Conservation (phyloP, 2,113 vertebrate genomes). For the Gulo gulo region DNA sequence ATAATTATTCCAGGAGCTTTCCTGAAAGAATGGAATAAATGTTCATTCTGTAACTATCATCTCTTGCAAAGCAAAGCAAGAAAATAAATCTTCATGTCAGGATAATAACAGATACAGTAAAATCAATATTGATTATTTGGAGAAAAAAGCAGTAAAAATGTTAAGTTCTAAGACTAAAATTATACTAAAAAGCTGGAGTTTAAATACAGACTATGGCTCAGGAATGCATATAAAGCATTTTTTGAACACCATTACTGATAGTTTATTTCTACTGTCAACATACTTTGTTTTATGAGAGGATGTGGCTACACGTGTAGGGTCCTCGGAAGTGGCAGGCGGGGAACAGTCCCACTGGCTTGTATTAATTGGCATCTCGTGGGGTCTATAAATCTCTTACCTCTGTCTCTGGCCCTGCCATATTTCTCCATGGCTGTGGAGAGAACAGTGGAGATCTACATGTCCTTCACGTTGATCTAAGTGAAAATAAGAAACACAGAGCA, state of each 20-base stretch:
- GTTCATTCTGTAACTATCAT: constrained; percentile 23
- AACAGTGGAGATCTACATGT: constrained; percentile 17
- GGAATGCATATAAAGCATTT: constrained; percentile 62
- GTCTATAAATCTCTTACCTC: constrained; percentile 62
- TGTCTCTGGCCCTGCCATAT: constrained; percentile 36
- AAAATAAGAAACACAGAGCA: constrained; percentile 1
- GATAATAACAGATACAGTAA: constrained; percentile 73
- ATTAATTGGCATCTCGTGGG: constrained; percentile 54
- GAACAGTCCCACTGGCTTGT: neutral
- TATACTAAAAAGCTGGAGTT: constrained; percentile 46
- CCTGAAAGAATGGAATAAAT: constrained; percentile 56
- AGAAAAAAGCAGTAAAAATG: constrained; percentile 67
- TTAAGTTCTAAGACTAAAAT: constrained; percentile 49
- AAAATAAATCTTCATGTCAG: constrained; percentile 76
- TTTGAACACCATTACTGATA: constrained; percentile 2
- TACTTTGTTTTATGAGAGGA: neutral
- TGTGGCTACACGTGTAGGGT: neutral
- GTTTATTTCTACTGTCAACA: constrained; percentile 69
- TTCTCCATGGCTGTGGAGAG: neutral
- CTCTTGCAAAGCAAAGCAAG: constrained; percentile 37
- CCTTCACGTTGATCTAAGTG: constrained; percentile 7
- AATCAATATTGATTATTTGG: constrained; percentile 85
- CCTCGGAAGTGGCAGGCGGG: neutral
- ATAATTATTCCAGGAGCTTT: constrained; percentile 63
- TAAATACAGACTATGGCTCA: neutral